Conservation (phyloP, 2,113 vertebrate species). For the Leptosomus discolor region DNA sequence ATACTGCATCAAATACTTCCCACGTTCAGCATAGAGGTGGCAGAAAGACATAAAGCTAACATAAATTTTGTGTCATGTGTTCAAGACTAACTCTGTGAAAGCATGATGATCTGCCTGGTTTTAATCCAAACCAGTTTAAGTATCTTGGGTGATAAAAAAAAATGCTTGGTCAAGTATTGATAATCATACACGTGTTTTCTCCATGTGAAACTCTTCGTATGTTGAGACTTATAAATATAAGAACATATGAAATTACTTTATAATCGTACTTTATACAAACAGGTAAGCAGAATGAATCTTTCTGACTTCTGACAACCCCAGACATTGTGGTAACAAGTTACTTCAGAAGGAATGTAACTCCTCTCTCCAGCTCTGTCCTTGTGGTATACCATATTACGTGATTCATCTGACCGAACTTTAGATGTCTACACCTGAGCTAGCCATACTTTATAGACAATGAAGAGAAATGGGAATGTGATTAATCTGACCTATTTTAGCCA, state of each 20-base stretch:
- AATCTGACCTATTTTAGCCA: conserved; percentile 21
- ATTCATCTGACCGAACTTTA: conserved; percentile 21
- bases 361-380: not conserved
- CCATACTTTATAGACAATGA: not conserved
- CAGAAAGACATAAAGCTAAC: not conserved
- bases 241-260: not conserved
- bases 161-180: not conserved
- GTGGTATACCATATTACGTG: not conserved
- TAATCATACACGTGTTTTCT: not conserved
- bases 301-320: not conserved
- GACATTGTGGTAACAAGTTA: not conserved
- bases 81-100: not conserved
- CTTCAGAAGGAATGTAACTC: conserved; percentile 8
- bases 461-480: conserved; percentile 1
- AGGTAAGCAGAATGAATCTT: not conserved
- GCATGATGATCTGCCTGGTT: not conserved
- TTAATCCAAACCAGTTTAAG: not conserved
- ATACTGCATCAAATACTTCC: not conserved
- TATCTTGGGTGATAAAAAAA: not conserved
- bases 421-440: not conserved
- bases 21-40: not conserved
- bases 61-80: not conserved
- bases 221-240: not conserved
- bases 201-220: not conserved
- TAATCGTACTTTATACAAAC: not conserved